phyloP scores from a whole-genome alignment of 2,797 vertebrate genomes.

The Schizopygopsis pylzovi region DNA sequence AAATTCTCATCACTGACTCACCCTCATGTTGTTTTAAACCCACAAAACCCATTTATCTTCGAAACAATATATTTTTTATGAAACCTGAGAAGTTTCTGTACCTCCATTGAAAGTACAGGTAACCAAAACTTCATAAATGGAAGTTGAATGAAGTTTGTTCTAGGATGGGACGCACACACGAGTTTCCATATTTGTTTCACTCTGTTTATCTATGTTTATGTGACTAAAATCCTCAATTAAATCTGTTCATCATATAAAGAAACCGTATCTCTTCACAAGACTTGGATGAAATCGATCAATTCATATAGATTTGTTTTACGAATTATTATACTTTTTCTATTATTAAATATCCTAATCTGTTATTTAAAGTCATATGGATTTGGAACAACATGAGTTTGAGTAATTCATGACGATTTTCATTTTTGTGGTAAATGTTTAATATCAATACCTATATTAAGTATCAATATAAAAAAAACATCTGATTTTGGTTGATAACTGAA shows the following conservation, averaged over 20 bases:
- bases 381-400: neutral
- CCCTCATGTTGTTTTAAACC: neutral
- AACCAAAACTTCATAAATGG: neutral
- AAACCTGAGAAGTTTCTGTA: neutral
- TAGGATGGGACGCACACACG: neutral
- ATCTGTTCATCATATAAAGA: neutral
- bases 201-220: neutral
- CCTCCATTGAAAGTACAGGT: neutral
- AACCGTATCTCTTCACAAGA: neutral
- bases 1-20: neutral
- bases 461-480: neutral
- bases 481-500: neutral
- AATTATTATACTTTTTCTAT: neutral
- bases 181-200: neutral
- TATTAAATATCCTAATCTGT: neutral
- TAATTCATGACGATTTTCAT: neutral
- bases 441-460: neutral
- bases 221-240: neutral
- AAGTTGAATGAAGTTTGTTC: neutral
- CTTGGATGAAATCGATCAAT: neutral
- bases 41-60: neutral
- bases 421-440: neutral
- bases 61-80: neutral
- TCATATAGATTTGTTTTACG: neutral
- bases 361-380: neutral